Conservation (phyloP, 2,888 invertebrate species). For the Sarcophaga variegata region DNA sequence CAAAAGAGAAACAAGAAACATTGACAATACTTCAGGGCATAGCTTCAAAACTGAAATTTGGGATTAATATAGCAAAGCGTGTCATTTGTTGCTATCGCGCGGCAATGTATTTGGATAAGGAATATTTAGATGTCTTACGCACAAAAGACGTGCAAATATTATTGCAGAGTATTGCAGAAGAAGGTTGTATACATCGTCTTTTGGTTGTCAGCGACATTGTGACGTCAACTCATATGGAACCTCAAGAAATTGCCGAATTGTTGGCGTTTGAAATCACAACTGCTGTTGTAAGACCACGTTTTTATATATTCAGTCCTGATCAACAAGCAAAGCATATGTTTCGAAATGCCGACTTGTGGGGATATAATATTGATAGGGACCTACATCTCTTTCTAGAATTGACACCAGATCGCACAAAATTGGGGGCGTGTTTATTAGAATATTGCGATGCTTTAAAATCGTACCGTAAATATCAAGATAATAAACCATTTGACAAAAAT, state of each 20-base stretch:
- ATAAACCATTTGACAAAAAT: conserved; percentile 73
- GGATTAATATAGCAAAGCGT: conserved; percentile 83
- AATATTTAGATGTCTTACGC: conserved; percentile 83
- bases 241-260: conserved; percentile 83
- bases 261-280: conserved; percentile 84
- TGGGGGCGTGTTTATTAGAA: conserved; percentile 82
- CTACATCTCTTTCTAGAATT: conserved; percentile 83
- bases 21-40: conserved; percentile 82
- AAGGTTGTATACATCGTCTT: conserved; percentile 83
- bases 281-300: conserved; percentile 82
- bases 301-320: conserved; percentile 79
- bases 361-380: conserved; percentile 82
- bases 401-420: conserved; percentile 82
- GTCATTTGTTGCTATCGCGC: conserved; percentile 84
- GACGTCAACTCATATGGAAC: conserved; percentile 83
- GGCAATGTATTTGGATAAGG: conserved; percentile 83
- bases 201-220: conserved; percentile 85
- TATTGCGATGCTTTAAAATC: conserved; percentile 80
- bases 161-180: conserved; percentile 83
- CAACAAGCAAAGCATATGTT: conserved; percentile 75
- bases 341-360: conserved; percentile 82
- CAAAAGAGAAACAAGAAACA: conserved; percentile 80
- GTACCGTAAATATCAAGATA: conserved; percentile 79
- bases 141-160: conserved; percentile 83
- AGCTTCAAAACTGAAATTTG: conserved; percentile 83